Base-by-base conservation (phyloP, 2,888 invertebrate species). In the Pristionchus arcanus region DNA sequence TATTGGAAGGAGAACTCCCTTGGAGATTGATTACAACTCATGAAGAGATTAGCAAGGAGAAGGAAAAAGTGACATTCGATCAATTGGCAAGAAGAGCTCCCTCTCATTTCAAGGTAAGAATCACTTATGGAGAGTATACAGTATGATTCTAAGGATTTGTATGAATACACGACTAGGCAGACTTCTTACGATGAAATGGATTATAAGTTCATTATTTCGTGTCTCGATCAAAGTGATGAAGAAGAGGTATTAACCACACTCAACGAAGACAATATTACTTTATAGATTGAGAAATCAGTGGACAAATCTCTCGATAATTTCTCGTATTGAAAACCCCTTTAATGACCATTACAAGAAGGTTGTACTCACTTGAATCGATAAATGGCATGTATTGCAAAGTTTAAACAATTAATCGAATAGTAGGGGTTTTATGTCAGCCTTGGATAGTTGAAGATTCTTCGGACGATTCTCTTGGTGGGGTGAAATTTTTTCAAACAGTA, bases 1-100 rank as follows among this genome's bases (percentile, higher is more conserved):
- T 94, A 66, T 89, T 90, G n/a, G 94, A 94, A 81, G 94, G 94
- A 34, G 90, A 68, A 34, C 90, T 94, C 63, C 93, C 94, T 13
- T 94, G 94, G 94, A 91, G 92, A 83, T 90, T 91, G 31, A 42
- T 93, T 37, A 91, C 90, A 42, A 92, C 93, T 87, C 90, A 91
- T 83, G 94, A 94, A 86, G 92, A 93, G 66, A 92, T 94, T n/a
- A 90, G 85, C 53, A 74, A 89, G n/a, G 89, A 91, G 83, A 94
- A 93, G 90, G 90, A 91, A 90, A 87, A 42, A n/a, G 68, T 87
- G n/a, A 42, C 87, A 19, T 87, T 87, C 49, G 68, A 87, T n/a
- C 37, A 68, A 68, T 49, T 87, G 42, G 19, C 68, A n/a, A 68
- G 66, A 66, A 15, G 68, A 68, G n/a, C 53, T 87, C 87, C 87